phyloP scores from a whole-genome alignment of 2,797 vertebrate species.

The Oreochromis grahami region DNA sequence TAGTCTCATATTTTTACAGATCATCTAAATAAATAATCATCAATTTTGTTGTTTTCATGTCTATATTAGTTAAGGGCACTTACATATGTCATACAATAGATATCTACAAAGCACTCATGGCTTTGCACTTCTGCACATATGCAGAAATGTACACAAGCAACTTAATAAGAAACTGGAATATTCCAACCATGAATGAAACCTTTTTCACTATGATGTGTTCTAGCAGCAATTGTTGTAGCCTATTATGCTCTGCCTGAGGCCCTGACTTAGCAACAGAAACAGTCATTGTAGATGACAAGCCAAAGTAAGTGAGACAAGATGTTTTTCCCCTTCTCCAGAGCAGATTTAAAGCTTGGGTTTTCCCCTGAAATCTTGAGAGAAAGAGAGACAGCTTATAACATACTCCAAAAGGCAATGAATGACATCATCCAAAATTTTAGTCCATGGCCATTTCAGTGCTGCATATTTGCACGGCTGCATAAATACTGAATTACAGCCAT shows the following conservation, averaged over 20 bases:
- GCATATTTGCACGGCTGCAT: constrained; percentile 59
- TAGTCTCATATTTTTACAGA: not conserved
- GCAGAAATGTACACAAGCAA: not conserved
- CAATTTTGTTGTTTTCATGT: not conserved
- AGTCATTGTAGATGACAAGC: constrained; percentile 21
- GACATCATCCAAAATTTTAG: constrained; percentile 60
- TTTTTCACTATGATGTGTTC: not conserved
- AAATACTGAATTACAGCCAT: constrained; percentile 42
- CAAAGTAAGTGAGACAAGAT: constrained; percentile 22
- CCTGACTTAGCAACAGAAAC: constrained; percentile 17
- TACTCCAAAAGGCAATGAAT: constrained; percentile 40
- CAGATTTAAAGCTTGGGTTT: constrained; percentile 41
- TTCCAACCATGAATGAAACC: not conserved
- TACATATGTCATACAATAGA: not conserved
- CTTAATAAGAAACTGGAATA: not conserved
- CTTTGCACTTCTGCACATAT: not conserved
- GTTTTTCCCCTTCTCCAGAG: constrained; percentile 12
- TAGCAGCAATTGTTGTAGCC: constrained; percentile 27
- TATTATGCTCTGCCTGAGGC: constrained; percentile 2
- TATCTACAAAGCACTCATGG: not conserved
- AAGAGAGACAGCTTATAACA: constrained; percentile 1
- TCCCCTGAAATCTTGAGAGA: constrained; percentile 45
- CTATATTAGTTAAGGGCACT: not conserved
- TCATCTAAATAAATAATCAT: not conserved
- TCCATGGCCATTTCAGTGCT: constrained; percentile 37